Evolutionary conservation across 1,140 invertebrate species (phyloP), one percentile per base, ranked within the genome.

Genomic region (Pentalonia nigronervosa): DNA sequence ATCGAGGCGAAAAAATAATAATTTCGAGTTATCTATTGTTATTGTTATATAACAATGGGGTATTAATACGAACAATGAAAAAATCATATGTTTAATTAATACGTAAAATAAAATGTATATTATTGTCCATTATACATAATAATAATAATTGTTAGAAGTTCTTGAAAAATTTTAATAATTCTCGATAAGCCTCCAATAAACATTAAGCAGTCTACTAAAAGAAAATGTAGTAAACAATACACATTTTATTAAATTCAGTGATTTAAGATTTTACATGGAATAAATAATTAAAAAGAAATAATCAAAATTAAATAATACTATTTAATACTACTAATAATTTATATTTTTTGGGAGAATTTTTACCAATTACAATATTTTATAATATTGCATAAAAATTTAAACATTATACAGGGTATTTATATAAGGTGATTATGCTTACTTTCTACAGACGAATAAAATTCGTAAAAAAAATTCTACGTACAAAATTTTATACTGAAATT

Each of bases 21-120:
- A 53, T 53, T 89, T 89, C 7, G 67, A 36, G 67, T 83, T 53
- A 47, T 21, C 91, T 17, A 83, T 92, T 83, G 91, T 92, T 83
- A 34, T 48, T 36, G 90, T 50, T 25, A n/a, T 67, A 83, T 76
- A 91, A 91, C 90, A 91, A 91, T 91, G 23, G 67, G 45, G 48
- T 41, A 30, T 83, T 83, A 36, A 91, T 45, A 48, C 11, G 90
- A 81, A 91, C 90, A 92, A 92, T 84, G 76, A 84, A 84, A 53
- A 83, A 50, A 84, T 45, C 56, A 25, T 91, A 81, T 60, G n/a
- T 81, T 81, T 91, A 91, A 81, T 81, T 91, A 91, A 91, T 91
- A 91, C 25, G 30, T 87, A 53, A 21, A 50, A n/a, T 36, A 21
- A 50, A 50, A 23, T n/a, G 47, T 45, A 20, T 45, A 47, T 17